These are phyloP conservation scores for Danaus plexippus DNA, from an alignment of 1,140 invertebrate genomes.

Conservation along the genomic window DNA sequence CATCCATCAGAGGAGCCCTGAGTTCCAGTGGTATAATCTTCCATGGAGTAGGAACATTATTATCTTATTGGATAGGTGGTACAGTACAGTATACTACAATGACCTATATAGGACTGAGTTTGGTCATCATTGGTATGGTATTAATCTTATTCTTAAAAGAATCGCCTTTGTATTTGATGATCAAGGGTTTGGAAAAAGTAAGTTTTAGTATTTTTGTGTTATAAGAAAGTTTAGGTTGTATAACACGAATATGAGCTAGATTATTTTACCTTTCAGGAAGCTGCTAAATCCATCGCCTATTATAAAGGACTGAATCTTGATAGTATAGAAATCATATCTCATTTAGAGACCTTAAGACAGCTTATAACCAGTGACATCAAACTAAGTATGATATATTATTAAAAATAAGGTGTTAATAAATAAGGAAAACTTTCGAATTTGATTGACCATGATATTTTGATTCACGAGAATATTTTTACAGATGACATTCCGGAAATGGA, in stretches of 20 bases:
- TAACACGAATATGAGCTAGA: not conserved
- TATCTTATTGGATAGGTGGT: conserved; percentile 38
- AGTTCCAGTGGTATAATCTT: conserved; percentile 34
- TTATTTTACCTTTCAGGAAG: conserved; percentile 32
- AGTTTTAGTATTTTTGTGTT: not conserved
- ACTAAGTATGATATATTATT: too few relatives aligned
- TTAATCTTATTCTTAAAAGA: conserved; percentile 32
- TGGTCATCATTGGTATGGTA: conserved; percentile 21
- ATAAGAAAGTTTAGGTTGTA: too few relatives aligned
- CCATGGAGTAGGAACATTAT: conserved; percentile 37
- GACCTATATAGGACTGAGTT: conserved; percentile 33
- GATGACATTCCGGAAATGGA: conserved; percentile 30
- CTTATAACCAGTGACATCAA: too few relatives aligned
- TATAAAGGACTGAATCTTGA: conserved; percentile 33
- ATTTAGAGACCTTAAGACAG: too few relatives aligned
- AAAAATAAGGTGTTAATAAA: too few relatives aligned
- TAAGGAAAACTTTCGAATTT: too few relatives aligned
- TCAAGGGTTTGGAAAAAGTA: conserved; percentile 38
- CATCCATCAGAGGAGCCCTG: conserved; percentile 43
- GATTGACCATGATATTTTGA: too few relatives aligned
- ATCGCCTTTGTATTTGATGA: conserved; percentile 39
- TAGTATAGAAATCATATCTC: conserved; percentile 30
- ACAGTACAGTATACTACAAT: conserved; percentile 33
- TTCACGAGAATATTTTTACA: too few relatives aligned
- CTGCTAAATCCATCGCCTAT: conserved; percentile 37